Base-by-base conservation (phyloP, 2,113 vertebrate genomes). In the Gadus chalcogrammus region DNA sequence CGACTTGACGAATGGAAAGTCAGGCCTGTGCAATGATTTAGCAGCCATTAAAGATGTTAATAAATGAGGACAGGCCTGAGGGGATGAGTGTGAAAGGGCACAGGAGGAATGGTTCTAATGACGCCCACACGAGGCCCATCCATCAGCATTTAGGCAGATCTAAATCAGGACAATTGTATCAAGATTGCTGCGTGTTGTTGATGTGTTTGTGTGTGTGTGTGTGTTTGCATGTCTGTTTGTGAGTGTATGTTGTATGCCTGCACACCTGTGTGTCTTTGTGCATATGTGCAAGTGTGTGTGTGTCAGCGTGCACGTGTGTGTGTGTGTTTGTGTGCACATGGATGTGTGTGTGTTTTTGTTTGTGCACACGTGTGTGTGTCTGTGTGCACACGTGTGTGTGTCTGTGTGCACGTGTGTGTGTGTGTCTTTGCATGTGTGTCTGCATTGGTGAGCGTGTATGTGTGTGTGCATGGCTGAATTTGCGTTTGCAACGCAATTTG, bases 1-100 rank as follows among this genome's bases (percentile, higher is more conserved):
- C 72, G 77, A 79, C 77, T 55, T 85, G 84, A 88, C 76, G 55
- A 87, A 90, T 85, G 76, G 76, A 78, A 75, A 80, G 79, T 75
- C 80, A 76, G 85, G 84, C 81, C 69, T 79, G 70, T 73, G 79
- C 77, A 79, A 42, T 79, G 80, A 87, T 87, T 85, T 84, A 85
- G 80, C 81, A 80, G 82, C 86, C 82, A 88, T 89, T 88, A 86
- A 88, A 78, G 77, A 78, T 78, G 73, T 85, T 85, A 74, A 87
- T 87, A 85, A 87, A 91, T 90, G 84, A 87, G 67, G 87, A 68
- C 61, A 22, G 52, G 80, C 82, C 83, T 79, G 67, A 53, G 75
- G 85, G 84, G 75, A 73, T 72, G 85, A 79, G 74, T 79, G 76
- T 78, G 78, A 80, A 88, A 86, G 82, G 79, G 84, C 81, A 82